Evolutionary conservation across 2,113 vertebrate genomes (phyloP).

Genomic region (Takifugu flavidus): DNA sequence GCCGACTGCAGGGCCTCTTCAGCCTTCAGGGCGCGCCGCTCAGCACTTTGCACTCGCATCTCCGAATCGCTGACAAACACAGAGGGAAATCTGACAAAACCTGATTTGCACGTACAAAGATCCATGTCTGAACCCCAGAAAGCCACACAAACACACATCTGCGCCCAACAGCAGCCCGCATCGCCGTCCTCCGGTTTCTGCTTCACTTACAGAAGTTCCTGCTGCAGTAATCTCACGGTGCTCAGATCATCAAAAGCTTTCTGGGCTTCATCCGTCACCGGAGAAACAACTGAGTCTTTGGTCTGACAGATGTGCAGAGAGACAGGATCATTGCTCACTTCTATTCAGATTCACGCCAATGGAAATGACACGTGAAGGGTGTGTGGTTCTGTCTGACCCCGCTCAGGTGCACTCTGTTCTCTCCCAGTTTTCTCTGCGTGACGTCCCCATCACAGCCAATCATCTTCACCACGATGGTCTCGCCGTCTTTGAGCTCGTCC

Average conservation of each 20-base stretch:
- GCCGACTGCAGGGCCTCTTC: conserved; percentile 79
- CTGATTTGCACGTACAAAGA: not conserved
- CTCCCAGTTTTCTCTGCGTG: conserved; percentile 67
- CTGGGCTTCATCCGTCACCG: conserved; percentile 59
- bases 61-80: conserved; percentile 62
- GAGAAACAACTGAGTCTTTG: conserved; percentile 53
- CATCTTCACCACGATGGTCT: conserved; percentile 57
- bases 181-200: too few species aligned
- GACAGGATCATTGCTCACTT: not conserved
- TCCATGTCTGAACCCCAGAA: not conserved
- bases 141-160: not conserved
- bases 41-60: conserved; percentile 64
- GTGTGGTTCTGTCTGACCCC: conserved; percentile 60
- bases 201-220: conserved; percentile 76
- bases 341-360: not conserved
- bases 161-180: too few species aligned
- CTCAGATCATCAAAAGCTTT: conserved; percentile 73
- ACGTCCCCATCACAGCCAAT: conserved; percentile 76
- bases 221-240: conserved; percentile 71
- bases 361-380: not conserved
- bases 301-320: conserved; percentile 60
- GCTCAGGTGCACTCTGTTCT: conserved; percentile 39
- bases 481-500: conserved; percentile 25
- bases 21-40: conserved; percentile 73
- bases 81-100: not conserved